A percentile compares a stretch with the other conserved stretches of the same genome.
Conservation (phyloP, 2,113 vertebrate species). For the Gyps fulvus region DNA sequence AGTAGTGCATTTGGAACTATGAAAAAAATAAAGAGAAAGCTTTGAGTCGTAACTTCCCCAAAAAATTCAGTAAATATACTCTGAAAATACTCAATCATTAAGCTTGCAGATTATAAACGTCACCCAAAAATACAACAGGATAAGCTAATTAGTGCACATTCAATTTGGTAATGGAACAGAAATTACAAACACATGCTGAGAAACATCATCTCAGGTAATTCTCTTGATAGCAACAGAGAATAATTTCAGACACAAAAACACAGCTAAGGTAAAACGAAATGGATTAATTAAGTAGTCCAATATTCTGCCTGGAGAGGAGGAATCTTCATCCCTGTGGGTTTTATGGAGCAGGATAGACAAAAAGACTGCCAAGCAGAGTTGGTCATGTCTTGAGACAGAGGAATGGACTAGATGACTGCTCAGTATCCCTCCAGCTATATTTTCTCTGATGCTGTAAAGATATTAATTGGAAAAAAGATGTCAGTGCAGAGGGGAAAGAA, state of each 20-base stretch:
- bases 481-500: background rate
- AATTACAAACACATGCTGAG: background rate
- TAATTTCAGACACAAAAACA: slow-evolving; percentile 2
- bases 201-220: background rate
- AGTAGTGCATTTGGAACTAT: background rate
- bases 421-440: background rate
- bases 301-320: background rate
- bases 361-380: background rate
- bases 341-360: background rate
- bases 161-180: background rate
- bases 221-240: background rate
- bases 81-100: background rate
- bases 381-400: background rate
- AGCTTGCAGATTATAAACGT: background rate
- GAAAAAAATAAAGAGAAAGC: background rate
- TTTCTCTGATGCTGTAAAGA: background rate
- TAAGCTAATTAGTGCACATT: background rate
- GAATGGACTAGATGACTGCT: background rate
- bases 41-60: background rate
- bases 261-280: background rate
- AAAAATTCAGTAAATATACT: background rate
- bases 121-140: background rate
- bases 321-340: background rate
- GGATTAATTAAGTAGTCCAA: background rate
- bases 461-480: background rate